Conservation (phyloP, 2,888 invertebrate genomes). For the Melikaiella ostensackeni region DNA sequence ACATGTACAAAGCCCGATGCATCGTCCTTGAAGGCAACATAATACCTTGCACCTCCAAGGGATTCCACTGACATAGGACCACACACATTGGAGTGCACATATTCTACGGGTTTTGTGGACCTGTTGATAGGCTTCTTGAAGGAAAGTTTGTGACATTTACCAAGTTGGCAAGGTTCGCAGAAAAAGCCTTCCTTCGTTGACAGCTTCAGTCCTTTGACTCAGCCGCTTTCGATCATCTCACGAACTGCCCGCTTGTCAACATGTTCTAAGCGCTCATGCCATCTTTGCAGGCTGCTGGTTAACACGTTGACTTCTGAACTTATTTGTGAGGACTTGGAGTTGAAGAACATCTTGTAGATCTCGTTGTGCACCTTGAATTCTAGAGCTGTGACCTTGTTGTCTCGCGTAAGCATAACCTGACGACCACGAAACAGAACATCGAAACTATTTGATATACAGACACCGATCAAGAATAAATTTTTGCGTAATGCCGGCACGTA, state of each 20-base stretch:
- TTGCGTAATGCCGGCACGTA: conserved; percentile 43
- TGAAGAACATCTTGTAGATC: conserved; percentile 14
- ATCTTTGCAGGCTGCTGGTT: neutral
- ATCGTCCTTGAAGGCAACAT: no score
- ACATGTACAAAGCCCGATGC: no score
- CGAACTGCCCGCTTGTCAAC: neutral
- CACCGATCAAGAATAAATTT: conserved; percentile 49
- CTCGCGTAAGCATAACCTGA: neutral
- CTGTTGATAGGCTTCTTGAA: conserved; percentile 44
- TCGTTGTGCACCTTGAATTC: conserved; percentile 26
- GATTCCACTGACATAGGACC: no score
- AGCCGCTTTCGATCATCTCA: neutral
- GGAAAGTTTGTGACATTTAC: conserved; percentile 55
- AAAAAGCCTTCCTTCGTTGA: conserved; percentile 48
- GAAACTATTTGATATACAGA: conserved; percentile 29
- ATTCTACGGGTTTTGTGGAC: no score
- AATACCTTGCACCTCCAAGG: no score
- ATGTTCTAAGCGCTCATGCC: neutral
- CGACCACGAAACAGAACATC: conserved; percentile 36
- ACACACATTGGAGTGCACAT: no score
- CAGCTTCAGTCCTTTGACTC: conserved; percentile 43
- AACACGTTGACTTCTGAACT: neutral
- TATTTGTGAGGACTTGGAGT: neutral
- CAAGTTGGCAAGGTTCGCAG: conserved; percentile 57
- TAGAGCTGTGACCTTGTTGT: neutral